Base-by-base conservation (phyloP, 2,797 vertebrate genomes). In the Phylloscopus collybita region DNA sequence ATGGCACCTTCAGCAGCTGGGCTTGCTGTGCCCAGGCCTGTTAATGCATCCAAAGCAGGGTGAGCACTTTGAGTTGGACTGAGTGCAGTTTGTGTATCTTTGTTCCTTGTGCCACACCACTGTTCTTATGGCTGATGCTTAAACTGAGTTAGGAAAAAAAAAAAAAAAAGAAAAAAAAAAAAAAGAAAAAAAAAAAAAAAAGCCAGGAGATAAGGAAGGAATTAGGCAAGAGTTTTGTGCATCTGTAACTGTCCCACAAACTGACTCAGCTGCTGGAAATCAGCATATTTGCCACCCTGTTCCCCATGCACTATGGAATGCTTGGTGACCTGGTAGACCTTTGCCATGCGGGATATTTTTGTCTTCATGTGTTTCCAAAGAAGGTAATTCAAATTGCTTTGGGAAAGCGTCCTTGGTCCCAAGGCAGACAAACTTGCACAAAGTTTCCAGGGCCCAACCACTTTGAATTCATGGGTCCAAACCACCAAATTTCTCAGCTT, bases 11-110 rank as follows among this genome's bases (percentile, higher is more conserved):
- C 54, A 75, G 65, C 51, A 87, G 36, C 38, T 62, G 44, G 38
- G 38, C 47, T 69, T 57, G 25, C 30, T 72, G 54, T 78, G 59
- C 30, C 73, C 36, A 60, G 53, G 25, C 44, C 32, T 64, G 45
- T 51, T 36, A 75, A 60, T 5, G 34, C 57, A 17, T 44, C 38
- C 19, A 18, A 71, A 36, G 53, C 20, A 74, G 73, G 32, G 23
- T 60, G 38, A 79, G 34, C 34, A 5, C 30, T 69, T 61, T 54
- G 62, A 9, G 27, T 18, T 80, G 53, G 53, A 66, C 54, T 44
- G 50, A 20, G 7, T 50, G 16, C 40, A 40, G 10, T n/a, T 72
- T 0, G 0, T 38, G 6, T 53, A 25, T 82, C 60, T 47, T 50
- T 80, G 10, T 71, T 78, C 27, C 30, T 69, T 38, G 13, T 82